Percentiles rank a stretch among this genome's conserved stretches.
These are phyloP conservation scores for Caenorhabditis parvicauda DNA, from an alignment of 2,888 invertebrate genomes.

Conservation along the genomic window DNA sequence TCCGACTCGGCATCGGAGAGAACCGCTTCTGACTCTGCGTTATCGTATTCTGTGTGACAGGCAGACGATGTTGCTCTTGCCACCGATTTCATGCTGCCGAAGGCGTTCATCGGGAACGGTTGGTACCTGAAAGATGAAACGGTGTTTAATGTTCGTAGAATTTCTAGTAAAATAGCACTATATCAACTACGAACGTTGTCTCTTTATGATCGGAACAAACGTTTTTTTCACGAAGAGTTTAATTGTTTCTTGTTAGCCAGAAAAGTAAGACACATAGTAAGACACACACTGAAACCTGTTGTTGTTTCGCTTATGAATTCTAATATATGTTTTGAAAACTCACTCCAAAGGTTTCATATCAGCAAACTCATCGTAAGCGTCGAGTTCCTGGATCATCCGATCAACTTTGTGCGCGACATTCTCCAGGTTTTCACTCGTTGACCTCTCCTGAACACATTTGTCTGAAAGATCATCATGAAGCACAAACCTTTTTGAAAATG, in stretches of 20 bases:
- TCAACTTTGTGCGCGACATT: slow-evolving; percentile 56
- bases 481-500: slow-evolving; percentile 14
- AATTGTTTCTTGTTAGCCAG: no score
- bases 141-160: no score
- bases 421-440: slow-evolving; percentile 43
- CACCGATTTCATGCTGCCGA: slow-evolving; percentile 29
- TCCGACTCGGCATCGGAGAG: slow-evolving; percentile 30
- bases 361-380: slow-evolving; percentile 40
- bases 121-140: slow-evolving; percentile 14
- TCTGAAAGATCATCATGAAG: slow-evolving; percentile 3
- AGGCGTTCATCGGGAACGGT: slow-evolving; percentile 40
- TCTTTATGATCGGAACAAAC: background rate
- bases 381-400: slow-evolving; percentile 53
- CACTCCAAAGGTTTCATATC: slow-evolving; percentile 37
- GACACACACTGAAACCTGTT: no score
- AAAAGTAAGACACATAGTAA: no score
- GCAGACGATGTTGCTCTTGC: slow-evolving; percentile 47
- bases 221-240: slow-evolving; percentile 5
- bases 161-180: background rate
- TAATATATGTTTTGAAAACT: slow-evolving; percentile 4
- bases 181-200: no score
- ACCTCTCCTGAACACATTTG: slow-evolving; percentile 16
- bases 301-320: background rate
- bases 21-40: slow-evolving; percentile 48
- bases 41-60: slow-evolving; percentile 60